phyloP scores from a whole-genome alignment of 2,888 invertebrate genomes.

The Argyresthia albistria region DNA sequence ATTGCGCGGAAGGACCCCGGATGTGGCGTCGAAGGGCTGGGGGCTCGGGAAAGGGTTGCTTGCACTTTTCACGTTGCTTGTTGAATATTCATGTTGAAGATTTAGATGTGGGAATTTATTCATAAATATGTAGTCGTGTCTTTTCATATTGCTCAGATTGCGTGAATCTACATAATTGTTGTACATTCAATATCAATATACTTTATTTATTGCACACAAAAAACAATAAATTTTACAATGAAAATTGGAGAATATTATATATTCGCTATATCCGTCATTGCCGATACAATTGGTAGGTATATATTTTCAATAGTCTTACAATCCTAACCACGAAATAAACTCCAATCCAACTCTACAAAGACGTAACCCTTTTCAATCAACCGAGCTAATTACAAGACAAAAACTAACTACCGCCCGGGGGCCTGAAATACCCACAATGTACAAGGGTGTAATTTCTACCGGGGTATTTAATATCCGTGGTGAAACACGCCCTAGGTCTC shows the following conservation, averaged over 20 bases:
- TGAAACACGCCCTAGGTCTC: not conserved
- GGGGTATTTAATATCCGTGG: not conserved
- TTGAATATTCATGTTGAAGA: not conserved
- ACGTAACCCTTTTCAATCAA: not conserved
- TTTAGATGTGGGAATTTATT: not conserved
- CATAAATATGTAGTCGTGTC: too few species aligned
- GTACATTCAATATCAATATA: too few species aligned
- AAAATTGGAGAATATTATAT: too few species aligned
- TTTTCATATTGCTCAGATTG: not conserved
- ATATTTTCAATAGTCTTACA: not conserved
- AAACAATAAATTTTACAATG: too few species aligned
- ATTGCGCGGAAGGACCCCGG: slow-evolving; percentile 19
- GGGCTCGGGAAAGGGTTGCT: slow-evolving; percentile 22
- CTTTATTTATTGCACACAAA: too few species aligned
- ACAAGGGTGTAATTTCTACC: not conserved
- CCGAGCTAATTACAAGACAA: not conserved
- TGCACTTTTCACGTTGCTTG: slow-evolving; percentile 26
- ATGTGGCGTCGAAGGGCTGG: slow-evolving; percentile 11
- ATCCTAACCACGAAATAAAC: not conserved
- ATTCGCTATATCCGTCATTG: too few species aligned
- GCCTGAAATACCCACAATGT: not conserved
- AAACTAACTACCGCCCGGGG: not conserved
- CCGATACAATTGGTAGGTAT: not conserved
- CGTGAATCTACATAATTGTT: not conserved
- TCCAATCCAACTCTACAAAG: not conserved